Base-by-base conservation (phyloP, 2,113 vertebrate species). In the Pollimyrus isidori region DNA sequence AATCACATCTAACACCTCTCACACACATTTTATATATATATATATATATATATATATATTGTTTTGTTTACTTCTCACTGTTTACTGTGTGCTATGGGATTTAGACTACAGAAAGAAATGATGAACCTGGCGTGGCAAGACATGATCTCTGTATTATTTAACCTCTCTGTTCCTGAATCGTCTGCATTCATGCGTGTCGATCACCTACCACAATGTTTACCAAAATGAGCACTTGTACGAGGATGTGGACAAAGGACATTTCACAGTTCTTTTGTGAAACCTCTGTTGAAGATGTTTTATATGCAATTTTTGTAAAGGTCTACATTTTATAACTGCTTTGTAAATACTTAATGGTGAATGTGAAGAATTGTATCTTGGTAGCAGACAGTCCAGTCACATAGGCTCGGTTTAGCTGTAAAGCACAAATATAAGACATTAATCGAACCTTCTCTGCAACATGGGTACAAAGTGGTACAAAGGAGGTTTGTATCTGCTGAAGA, bases 261-360 rank as follows among this genome's bases (percentile, higher is more conserved):
- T 93, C 87, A 90, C 80, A 91, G 58, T 86, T 91, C 90, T 88
- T 90, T 90, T 89, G 89, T 88, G 87, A 86, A 92, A 90, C 86
- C 88, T 86, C 90, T 89, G 89, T 92, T 93, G 91, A 93, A 90
- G 94, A 91, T 93, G 93, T 95, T 95, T 95, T 94, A 93, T 92
- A 94, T 93, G 92, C 94, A 93, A 93, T 91, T 93, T 84, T 94
- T 94, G 90, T 93, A 92, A 93, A 92, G 92, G 90, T 93, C 91
- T 92, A 93, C 91, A 91, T 94, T 95, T 95, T 95, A 89, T 95
- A 95, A 91, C 91, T 91, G 90, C 92, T 92, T 91, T 94, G 91
- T 93, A 93, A 93, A 91, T 91, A 92, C 91, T 89, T 91, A 93
- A 93, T 91, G 93, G 90, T 92, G 93, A 30, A 87, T 89, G 91